Evolutionary conservation across 2,797 vertebrate species (phyloP).

Genomic region (Anisognathus igniventris): DNA sequence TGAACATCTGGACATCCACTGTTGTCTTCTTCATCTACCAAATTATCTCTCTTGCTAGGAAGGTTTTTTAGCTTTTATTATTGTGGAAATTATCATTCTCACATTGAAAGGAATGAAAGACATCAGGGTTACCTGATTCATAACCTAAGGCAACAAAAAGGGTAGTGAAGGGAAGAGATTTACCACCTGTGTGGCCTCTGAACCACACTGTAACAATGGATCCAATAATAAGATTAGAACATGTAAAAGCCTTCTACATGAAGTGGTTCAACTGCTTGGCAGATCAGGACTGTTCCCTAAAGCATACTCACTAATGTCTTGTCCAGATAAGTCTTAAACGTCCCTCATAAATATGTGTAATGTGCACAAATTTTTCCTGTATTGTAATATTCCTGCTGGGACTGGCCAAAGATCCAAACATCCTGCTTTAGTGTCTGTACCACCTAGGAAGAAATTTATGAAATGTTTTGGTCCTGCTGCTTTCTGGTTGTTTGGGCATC

Average conservation of each 20-base stretch:
- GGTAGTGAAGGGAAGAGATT: background rate
- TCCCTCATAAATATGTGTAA: background rate
- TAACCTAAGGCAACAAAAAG: background rate
- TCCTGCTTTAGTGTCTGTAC: slow-evolving; percentile 13
- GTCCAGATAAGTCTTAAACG: background rate
- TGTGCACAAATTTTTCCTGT: background rate
- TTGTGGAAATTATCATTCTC: background rate
- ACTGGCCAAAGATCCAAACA: background rate
- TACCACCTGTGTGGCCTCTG: background rate
- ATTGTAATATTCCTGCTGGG: slow-evolving; percentile 20
- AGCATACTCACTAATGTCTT: background rate
- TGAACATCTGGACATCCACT: background rate
- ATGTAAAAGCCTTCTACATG: background rate
- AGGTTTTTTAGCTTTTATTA: background rate
- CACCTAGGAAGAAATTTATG: slow-evolving; percentile 64
- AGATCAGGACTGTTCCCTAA: background rate
- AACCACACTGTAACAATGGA: background rate
- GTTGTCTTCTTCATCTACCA: background rate
- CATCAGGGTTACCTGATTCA: background rate
- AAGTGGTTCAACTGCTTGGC: background rate
- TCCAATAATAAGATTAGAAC: background rate
- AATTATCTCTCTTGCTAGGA: background rate
- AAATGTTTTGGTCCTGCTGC: slow-evolving; percentile 43
- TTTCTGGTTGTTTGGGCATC: slow-evolving; percentile 38
- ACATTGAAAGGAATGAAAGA: background rate